Conservation (phyloP, 2,797 vertebrate species). For the Pteronotus mesoamericanus region DNA sequence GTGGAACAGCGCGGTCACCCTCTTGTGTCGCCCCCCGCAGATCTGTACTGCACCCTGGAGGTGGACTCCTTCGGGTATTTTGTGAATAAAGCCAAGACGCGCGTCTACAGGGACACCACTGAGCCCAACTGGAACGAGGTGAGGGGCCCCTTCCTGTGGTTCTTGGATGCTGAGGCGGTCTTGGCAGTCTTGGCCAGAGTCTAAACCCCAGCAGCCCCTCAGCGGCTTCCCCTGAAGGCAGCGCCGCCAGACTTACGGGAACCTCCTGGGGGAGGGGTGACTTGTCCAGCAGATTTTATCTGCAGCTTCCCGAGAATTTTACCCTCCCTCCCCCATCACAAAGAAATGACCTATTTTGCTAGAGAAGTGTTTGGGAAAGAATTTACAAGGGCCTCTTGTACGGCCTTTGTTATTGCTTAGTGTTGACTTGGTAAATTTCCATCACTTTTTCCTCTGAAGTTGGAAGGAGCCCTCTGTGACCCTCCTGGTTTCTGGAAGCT, state of each 20-base stretch:
- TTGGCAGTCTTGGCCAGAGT: neutral
- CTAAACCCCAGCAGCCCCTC: neutral
- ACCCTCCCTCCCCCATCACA: neutral
- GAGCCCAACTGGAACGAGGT: conserved; percentile 99
- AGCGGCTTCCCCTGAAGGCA: neutral
- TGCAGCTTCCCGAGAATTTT: conserved; percentile 13
- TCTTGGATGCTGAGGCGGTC: accelerated
- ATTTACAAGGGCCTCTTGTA: conserved; percentile 8
- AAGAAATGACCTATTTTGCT: neutral
- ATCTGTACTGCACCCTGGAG: conserved; percentile 97
- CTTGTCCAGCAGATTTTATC: conserved; percentile 22
- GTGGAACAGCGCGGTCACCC: accelerated
- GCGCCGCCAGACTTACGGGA: neutral
- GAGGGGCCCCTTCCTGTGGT: neutral
- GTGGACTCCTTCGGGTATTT: conserved; percentile 98
- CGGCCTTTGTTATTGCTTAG: neutral
- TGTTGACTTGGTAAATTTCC: conserved; percentile 28
- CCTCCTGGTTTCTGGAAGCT: neutral
- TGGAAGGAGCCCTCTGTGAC: neutral
- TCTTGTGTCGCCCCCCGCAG: conserved; percentile 72
- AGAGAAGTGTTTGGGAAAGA: neutral
- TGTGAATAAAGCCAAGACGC: conserved; percentile 97
- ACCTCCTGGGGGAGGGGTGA: neutral
- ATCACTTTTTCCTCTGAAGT: neutral
- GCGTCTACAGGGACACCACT: conserved; percentile 92